These are phyloP conservation scores for Halcyon senegalensis DNA, from an alignment of 2,113 vertebrate species.

Conservation along the genomic window DNA sequence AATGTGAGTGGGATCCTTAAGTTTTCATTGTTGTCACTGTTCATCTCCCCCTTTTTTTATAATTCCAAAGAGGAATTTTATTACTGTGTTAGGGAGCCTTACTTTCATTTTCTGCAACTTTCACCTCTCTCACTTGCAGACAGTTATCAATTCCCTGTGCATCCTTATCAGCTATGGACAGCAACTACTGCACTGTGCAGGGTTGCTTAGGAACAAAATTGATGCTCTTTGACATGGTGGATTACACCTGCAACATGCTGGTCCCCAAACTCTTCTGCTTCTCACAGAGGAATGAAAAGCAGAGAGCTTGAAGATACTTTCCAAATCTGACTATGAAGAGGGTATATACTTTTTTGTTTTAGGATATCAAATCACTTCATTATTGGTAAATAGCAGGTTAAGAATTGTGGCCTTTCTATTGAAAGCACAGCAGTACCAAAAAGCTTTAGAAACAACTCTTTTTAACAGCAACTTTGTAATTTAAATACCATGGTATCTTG, in stretches of 20 bases:
- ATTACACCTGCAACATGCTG: slow-evolving; percentile 34
- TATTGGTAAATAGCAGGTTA: background rate
- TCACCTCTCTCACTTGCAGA: background rate
- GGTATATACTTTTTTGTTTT: background rate
- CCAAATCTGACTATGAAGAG: background rate
- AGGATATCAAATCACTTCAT: background rate
- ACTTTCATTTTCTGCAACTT: slow-evolving; percentile 41
- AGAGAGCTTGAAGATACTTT: background rate
- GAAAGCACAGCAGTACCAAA: background rate
- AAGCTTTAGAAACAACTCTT: background rate
- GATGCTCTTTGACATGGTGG: slow-evolving; percentile 49
- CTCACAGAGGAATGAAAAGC: background rate
- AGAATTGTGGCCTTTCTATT: background rate
- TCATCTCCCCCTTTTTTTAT: background rate
- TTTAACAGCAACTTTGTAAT: background rate
- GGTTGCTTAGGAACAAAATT: slow-evolving; percentile 64
- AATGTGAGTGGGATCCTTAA: background rate
- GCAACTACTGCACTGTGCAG: slow-evolving; percentile 10
- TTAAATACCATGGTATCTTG: background rate
- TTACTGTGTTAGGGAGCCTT: background rate
- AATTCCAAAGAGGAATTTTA: background rate
- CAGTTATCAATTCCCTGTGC: slow-evolving; percentile 30
- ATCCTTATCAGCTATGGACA: slow-evolving; percentile 56
- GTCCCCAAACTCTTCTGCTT: background rate
- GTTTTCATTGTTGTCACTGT: background rate